A percentile compares a stretch with the other conserved stretches of the same genome.
These are phyloP conservation scores for Apis laboriosa DNA, from an alignment of 1,140 invertebrate genomes.

Conservation along the genomic window DNA sequence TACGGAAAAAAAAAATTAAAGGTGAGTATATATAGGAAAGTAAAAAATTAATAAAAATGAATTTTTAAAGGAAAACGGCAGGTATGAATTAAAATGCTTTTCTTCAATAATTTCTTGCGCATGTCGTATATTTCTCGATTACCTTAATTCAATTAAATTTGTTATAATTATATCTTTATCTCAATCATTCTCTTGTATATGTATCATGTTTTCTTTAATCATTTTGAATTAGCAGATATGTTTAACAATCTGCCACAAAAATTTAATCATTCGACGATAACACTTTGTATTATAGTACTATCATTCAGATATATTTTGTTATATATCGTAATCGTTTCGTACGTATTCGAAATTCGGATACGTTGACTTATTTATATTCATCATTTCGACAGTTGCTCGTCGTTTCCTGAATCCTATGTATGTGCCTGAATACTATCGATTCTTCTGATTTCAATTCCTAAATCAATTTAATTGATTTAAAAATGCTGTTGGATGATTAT, in stretches of 20 bases:
- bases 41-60: background rate
- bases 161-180: conserved; percentile 79
- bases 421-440: conserved; percentile 5
- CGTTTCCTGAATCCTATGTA: conserved; percentile 45
- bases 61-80: background rate
- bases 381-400: conserved; percentile 59
- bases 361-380: conserved; percentile 34
- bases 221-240: conserved; percentile 50
- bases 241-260: conserved; percentile 58
- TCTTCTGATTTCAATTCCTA: background rate
- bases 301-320: conserved; percentile 47
- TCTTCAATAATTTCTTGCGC: conserved; percentile 61
- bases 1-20: background rate
- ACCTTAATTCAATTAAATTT: conserved; percentile 77
- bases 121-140: conserved; percentile 78
- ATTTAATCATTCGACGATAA: conserved; percentile 54
- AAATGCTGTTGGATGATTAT: background rate
- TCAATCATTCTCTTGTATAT: conserved; percentile 65
- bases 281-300: conserved; percentile 56
- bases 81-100: conserved; percentile 38
- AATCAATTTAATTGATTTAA: background rate
- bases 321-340: conserved; percentile 45
- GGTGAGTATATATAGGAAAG: background rate
- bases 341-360: conserved; percentile 44
- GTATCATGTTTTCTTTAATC: conserved; percentile 62